Evolutionary conservation across 1,140 invertebrate genomes (phyloP).

Genomic region (Meloidogyne exigua): DNA sequence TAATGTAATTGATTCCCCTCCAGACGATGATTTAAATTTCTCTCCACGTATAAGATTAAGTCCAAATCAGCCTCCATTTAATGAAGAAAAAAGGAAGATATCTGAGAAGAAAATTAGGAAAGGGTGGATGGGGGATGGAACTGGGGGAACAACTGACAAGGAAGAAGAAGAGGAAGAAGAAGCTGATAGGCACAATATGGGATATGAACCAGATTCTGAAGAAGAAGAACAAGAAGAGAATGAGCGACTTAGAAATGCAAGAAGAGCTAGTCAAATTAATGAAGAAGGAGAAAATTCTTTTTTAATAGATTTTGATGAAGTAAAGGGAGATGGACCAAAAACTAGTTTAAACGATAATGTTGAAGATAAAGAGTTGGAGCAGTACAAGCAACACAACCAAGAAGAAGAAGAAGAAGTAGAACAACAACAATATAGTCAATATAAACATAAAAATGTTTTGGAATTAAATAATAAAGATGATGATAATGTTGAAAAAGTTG

Average conservation of each 20-base stretch:
- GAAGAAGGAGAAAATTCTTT: conserved; percentile 1
- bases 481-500: neutral
- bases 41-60: conserved; percentile 27
- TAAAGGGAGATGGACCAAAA: neutral
- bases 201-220: conserved; percentile 24
- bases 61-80: conserved; percentile 16
- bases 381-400: conserved; percentile 2
- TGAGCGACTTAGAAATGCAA: neutral
- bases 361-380: neutral
- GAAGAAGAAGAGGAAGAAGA: conserved; percentile 14
- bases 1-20: neutral
- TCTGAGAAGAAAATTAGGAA: conserved; percentile 17
- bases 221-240: conserved; percentile 4
- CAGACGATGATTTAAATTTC: neutral
- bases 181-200: conserved; percentile 11
- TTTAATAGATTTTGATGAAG: neutral
- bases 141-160: neutral
- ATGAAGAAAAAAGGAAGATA: conserved; percentile 5
- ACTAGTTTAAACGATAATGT: neutral
- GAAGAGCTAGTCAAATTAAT: neutral
- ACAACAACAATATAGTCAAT: neutral
- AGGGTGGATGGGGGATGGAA: conserved; percentile 9
- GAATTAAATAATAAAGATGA: no score
- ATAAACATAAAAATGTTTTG: conserved; percentile 4
- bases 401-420: neutral